phyloP scores from a whole-genome alignment of 2,113 vertebrate species.

The Hiodon tergisus region DNA sequence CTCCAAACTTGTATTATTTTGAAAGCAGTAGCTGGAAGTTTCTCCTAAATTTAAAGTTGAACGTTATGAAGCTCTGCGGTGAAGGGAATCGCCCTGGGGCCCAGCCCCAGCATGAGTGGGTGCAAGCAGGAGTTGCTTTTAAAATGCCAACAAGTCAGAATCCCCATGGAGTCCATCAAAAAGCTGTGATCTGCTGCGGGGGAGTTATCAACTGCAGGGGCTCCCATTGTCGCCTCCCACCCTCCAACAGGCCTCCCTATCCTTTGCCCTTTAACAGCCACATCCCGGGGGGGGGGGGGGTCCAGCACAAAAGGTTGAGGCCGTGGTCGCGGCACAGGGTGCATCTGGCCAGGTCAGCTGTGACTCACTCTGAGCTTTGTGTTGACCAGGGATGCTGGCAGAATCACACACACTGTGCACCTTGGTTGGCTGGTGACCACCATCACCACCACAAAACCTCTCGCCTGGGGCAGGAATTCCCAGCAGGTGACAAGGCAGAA shows the following conservation, averaged over 20 bases:
- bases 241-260: background rate
- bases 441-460: constrained; percentile 12
- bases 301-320: constrained; percentile 8
- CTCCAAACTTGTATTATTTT: too few species aligned
- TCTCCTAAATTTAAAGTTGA: too few species aligned
- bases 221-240: constrained; percentile 24
- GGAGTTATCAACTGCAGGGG: constrained; percentile 30
- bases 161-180: constrained; percentile 33
- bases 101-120: too few species aligned
- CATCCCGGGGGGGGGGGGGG: background rate
- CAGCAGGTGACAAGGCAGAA: constrained; percentile 32
- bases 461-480: constrained; percentile 11
- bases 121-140: constrained; percentile 19
- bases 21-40: too few species aligned
- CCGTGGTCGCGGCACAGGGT: background rate
- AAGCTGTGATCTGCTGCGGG: constrained; percentile 23
- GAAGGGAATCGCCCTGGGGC: too few species aligned
- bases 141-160: constrained; percentile 37
- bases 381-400: background rate
- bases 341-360: constrained; percentile 24
- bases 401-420: constrained; percentile 12
- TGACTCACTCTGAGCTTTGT: constrained; percentile 21
- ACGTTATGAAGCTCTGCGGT: too few species aligned
- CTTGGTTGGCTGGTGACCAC: background rate
- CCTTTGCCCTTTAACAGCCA: constrained; percentile 1